Evolutionary conservation across 2,797 vertebrate species (phyloP).

Genomic region (Rhinatrema bivittatum): DNA sequence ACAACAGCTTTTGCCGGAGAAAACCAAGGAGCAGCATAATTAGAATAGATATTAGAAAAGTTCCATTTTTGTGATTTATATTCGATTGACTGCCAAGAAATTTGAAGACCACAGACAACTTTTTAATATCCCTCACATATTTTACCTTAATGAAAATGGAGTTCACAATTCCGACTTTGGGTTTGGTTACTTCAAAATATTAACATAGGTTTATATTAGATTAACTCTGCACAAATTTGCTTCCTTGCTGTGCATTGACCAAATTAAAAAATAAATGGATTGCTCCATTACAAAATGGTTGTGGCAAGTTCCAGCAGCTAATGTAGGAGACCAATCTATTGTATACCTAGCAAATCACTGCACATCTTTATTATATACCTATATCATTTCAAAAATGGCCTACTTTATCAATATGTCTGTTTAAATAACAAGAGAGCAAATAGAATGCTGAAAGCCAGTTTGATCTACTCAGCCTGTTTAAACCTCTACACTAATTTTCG

Average conservation of each 20-base stretch:
- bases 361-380: slow-evolving; percentile 16
- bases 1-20: neutral
- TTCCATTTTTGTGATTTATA: slow-evolving; percentile 1
- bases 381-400: neutral
- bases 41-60: neutral
- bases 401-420: slow-evolving; percentile 11
- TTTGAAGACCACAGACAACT: neutral
- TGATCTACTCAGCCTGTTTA: slow-evolving; percentile 62
- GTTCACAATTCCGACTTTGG: neutral
- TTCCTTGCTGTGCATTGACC: neutral
- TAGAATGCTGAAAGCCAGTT: slow-evolving; percentile 38
- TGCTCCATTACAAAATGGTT: neutral
- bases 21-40: neutral
- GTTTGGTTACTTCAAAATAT: neutral
- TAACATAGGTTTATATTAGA: neutral
- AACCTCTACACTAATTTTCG: slow-evolving; percentile 58
- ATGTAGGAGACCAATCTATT: neutral
- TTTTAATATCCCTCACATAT: neutral
- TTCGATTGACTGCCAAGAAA: slow-evolving; percentile 9
- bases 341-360: neutral
- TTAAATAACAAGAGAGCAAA: slow-evolving; percentile 41
- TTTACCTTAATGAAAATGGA: slow-evolving; percentile 17
- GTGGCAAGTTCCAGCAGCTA: neutral
- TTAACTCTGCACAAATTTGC: neutral
- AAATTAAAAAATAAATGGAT: neutral